Base-by-base conservation (phyloP, 1,140 invertebrate genomes). In the Brachionus koreanus region DNA sequence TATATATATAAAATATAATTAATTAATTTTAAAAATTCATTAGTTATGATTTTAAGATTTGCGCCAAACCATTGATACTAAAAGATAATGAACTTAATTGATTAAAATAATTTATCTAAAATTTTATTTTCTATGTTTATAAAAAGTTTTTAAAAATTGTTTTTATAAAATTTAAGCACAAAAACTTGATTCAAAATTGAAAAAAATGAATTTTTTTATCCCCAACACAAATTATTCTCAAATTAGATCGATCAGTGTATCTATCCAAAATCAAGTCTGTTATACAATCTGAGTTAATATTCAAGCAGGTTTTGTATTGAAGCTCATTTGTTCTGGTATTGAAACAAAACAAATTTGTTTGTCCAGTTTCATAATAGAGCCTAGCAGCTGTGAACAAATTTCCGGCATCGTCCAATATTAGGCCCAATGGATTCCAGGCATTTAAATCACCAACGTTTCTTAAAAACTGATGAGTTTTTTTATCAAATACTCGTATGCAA, bases 181-280 rank as follows among this genome's bases (percentile, higher is more conserved):
- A 37, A 61, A 39, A 12, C 7, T 2, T 29, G 1, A 29, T 29
- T 79, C 57, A 79, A 65, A 79, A 79, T 33, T 61, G 49, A 37
- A 79, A 12, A 42, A 61, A 61, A 79, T 79, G 76, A 63, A 79
- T 57, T 79, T 79, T 79, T 61, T 79, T 79, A 79, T 79, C 76
- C n/a, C 76, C 76, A 57, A 43, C 12, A 35, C 46, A 79, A 35
- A 79, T 61, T 16, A 79, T 57, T 61, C 39, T 79, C 6, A 39
- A 16, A 43, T 43, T 74, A 46, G 39, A 43, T 25, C 69, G 19
- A 79, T 79, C 61, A 5, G 76, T 61, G 23, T 65, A 79, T 39
- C 33, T 79, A 35, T 79, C 76, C 39, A 79, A 61, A 23, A 61
- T 16, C 19, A 79, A 37, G 16, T 79, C 76, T 42, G 61, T 65